phyloP scores from a whole-genome alignment of 2,113 vertebrate genomes.

The Crotalus tigris region DNA sequence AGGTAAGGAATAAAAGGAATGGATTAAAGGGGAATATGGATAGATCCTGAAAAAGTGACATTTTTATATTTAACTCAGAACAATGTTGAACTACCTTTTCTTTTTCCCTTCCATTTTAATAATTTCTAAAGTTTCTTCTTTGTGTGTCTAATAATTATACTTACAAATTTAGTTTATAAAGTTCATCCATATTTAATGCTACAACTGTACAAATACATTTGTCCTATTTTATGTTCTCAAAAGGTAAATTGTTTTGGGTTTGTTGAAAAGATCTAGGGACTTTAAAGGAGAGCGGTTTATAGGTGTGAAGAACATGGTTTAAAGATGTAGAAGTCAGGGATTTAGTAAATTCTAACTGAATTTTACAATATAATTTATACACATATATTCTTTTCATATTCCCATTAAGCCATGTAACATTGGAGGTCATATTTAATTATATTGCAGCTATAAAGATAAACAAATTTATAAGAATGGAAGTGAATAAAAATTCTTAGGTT shows the following conservation, averaged over 20 bases:
- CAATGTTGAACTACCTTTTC: conserved; percentile 26
- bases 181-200: conserved; percentile 21
- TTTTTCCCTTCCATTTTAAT: conserved; percentile 20
- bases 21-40: conserved; percentile 50
- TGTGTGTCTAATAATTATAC: conserved; percentile 41
- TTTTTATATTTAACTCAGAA: conserved; percentile 32
- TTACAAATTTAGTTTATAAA: neutral
- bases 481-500: neutral
- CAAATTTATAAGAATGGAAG: neutral
- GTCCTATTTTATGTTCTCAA: neutral
- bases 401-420: neutral
- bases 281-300: neutral
- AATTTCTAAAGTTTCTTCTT: conserved; percentile 40
- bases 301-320: neutral
- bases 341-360: neutral
- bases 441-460: neutral
- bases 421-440: neutral
- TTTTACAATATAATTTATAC: neutral
- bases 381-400: neutral
- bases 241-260: neutral
- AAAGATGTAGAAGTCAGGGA: neutral
- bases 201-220: conserved; percentile 11
- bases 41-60: conserved; percentile 46
- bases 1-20: conserved; percentile 59
- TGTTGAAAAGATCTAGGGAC: neutral